Evolutionary conservation across 2,797 vertebrate genomes (phyloP).

Genomic region (Manis javanica): DNA sequence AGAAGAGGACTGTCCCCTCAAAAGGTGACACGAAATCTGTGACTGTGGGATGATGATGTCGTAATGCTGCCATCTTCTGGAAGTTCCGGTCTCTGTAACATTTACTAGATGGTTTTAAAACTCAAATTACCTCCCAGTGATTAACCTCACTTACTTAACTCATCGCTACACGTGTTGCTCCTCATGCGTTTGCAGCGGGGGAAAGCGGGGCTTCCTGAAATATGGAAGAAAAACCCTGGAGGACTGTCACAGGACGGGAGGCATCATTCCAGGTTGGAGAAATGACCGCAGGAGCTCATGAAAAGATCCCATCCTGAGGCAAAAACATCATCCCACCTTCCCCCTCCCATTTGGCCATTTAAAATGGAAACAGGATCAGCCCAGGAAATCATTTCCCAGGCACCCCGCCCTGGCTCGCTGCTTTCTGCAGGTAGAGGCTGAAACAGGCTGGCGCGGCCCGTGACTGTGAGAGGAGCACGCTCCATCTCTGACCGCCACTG

Average conservation of each 20-base stretch:
- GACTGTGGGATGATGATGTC: background rate
- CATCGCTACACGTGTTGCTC: background rate
- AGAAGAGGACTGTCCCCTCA: accelerated
- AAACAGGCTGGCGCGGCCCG: background rate
- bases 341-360: background rate
- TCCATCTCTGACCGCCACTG: background rate
- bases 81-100: background rate
- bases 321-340: background rate
- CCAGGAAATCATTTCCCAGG: background rate
- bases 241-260: background rate
- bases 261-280: background rate
- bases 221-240: background rate
- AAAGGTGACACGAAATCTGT: background rate
- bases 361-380: background rate
- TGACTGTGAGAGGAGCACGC: too few species aligned
- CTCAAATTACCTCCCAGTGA: background rate
- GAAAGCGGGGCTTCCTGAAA: accelerated
- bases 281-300: background rate
- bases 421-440: background rate
- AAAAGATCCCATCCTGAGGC: background rate
- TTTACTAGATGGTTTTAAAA: background rate
- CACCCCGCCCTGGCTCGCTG: background rate
- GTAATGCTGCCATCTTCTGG: slow-evolving; percentile 86
- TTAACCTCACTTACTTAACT: background rate
- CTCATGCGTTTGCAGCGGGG: background rate